Evolutionary conservation across 1,140 invertebrate genomes (phyloP), one percentile per base, ranked within the genome.

Genomic region (Mesaphorura yosii): DNA sequence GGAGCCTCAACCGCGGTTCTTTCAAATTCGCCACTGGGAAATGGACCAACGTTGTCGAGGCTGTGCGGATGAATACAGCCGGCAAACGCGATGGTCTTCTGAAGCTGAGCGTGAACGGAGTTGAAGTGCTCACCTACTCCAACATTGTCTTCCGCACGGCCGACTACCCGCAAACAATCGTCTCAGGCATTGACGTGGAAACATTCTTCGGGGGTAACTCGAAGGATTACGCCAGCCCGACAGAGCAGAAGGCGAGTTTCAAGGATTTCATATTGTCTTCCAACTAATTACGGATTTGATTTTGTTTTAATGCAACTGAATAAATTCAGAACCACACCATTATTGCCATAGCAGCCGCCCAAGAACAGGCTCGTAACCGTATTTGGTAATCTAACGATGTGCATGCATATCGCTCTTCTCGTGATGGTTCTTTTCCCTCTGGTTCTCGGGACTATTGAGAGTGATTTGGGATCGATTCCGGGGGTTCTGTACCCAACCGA

Each of bases 141-240:
- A 58, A 58, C 45, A 48, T 58, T 27, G 56, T 58, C 1, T 58
- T 53, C 29, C 23, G 51, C 0, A 40, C 29, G 29, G 6, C 44
- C 25, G 26, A 39, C 10, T 53, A 53, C 38, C 51, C 51, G 4
- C 45, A 53, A 14, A 45, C 46, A 2, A 39, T 17, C 17, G 37
- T 54, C 20, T 29, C 49, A 7, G 51, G 51, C 1, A 22, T 49
- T n/a, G 52, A 51, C 17, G 45, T 48, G 2, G 44, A 48, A 20
- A 54, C 52, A 20, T 54, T 48, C 39, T 54, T 47, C 17, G 46
- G 52, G 6, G 44, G 46, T 23, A 37, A 31, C 27, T 41, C 28
- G 7, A 12, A 26, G 4, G 50, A 57, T 6, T 57, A 50, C 49
- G 55, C 49, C 1, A 52, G 34, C 34, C 55, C 55, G 1, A 41